These are phyloP conservation scores for Nesoenas mayeri DNA, from an alignment of 2,113 vertebrate genomes.

Conservation along the genomic window DNA sequence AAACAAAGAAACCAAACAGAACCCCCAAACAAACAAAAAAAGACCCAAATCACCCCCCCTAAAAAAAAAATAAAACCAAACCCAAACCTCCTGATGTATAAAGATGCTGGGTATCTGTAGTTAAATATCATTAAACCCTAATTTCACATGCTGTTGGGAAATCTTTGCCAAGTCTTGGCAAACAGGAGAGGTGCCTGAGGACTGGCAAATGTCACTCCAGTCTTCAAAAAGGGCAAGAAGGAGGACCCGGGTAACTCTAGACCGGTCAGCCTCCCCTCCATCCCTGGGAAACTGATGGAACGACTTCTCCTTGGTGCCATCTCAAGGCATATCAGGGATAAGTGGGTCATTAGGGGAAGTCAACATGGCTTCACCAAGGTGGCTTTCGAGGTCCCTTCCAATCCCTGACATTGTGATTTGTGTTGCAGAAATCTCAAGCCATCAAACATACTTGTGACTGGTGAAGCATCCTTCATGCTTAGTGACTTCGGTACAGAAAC, in stretches of 20 bases:
- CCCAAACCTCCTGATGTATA: not conserved
- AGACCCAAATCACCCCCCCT: accelerated
- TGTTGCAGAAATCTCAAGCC: slow-evolving; percentile 82
- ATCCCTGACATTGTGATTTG: not conserved
- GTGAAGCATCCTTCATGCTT: slow-evolving; percentile 63
- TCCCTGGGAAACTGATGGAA: too few relatives aligned
- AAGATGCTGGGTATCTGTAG: not conserved
- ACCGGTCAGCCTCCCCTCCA: too few relatives aligned
- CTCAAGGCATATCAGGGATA: too few relatives aligned
- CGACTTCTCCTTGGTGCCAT: too few relatives aligned
- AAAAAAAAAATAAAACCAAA: not conserved
- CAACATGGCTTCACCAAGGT: too few relatives aligned
- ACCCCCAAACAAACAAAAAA: not conserved
- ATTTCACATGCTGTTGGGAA: not conserved
- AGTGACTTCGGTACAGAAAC: slow-evolving; percentile 72
- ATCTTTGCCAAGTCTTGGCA: too few relatives aligned
- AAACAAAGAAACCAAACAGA: not conserved
- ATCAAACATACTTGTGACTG: slow-evolving; percentile 75
- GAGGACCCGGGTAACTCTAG: too few relatives aligned
- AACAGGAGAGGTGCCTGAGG: too few relatives aligned
- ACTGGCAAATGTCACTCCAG: too few relatives aligned
- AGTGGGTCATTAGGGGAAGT: too few relatives aligned
- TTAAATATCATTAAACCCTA: not conserved
- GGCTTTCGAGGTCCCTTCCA: too few relatives aligned
- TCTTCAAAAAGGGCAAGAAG: too few relatives aligned